Evolutionary conservation across 2,797 vertebrate species (phyloP), one percentile per base, ranked within the genome.

Genomic region (Gallinago solitaria): DNA sequence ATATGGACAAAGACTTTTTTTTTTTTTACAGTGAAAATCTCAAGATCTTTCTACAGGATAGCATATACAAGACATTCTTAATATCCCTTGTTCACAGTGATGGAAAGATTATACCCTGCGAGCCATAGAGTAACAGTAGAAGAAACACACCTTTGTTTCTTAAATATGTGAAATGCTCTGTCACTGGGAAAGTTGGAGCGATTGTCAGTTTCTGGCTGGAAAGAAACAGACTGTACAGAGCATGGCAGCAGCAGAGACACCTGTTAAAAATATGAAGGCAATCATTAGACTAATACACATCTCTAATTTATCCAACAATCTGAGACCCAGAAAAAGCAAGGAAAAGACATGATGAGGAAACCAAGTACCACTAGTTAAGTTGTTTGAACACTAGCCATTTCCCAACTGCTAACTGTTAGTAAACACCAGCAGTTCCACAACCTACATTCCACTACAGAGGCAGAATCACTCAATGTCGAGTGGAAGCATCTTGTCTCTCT

Each of bases 151-250:
- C 99, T 99, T 87, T 99, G 99, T 95, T 99, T 99, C 95, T 99
- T 99, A 97, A 99, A 99, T 83, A 98, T 99, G 97, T 99, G 99
- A 97, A 99, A 99, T 77, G 99, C 99, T 95, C 98, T 99, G 97
- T 99, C 99, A 95, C 98, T 99, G 64, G 98, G 97, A 54, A 99
- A 99, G 97, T 99, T 99, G 76, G 99, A 99, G 33, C 99, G 98
- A 97, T 99, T 99, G 97, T 99, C 99, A 6, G 99, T 99, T 93
- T 99, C 99, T n/a, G 99, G 99, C 94, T 99, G 99, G 97, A 99
- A 99, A 8, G 99, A 98, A 94, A 99, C 99, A n/a, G 99, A 99
- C 88, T 99, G 99, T 87, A 99, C 98, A 94, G 99, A 98, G 45
- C 98, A 98, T 9, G 98, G 98, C 82, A 98, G 98, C 81, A 97